Percentiles rank a stretch among this genome's conserved stretches.
These are phyloP conservation scores for Cynopterus brachyotis DNA, from an alignment of 2,113 vertebrate genomes.

Conservation along the genomic window DNA sequence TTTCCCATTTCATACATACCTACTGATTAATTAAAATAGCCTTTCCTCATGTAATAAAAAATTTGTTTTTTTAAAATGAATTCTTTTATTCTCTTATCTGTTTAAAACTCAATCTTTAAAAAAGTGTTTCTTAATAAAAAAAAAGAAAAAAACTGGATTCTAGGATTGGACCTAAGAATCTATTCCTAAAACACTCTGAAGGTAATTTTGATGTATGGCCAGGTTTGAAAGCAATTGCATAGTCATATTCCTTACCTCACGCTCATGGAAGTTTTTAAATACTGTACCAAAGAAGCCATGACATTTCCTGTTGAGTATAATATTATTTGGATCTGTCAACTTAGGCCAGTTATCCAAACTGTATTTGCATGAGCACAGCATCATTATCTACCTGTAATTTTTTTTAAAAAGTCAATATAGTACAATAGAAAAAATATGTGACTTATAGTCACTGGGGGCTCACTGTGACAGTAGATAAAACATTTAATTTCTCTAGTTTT, in stretches of 20 bases:
- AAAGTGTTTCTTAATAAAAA: not conserved
- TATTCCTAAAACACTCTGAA: not conserved
- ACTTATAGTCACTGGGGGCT: not conserved
- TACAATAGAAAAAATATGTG: not conserved
- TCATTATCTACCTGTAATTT: not conserved
- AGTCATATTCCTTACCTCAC: not conserved
- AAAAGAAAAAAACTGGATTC: not conserved
- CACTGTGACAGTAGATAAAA: not conserved
- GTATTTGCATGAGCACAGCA: not conserved
- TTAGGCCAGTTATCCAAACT: not conserved
- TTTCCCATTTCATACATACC: not conserved
- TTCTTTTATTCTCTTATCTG: not conserved
- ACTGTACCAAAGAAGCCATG: not conserved
- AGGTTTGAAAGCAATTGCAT: not conserved
- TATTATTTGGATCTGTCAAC: not conserved
- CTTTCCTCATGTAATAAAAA: not conserved
- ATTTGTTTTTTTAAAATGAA: not conserved
- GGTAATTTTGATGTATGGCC: not conserved
- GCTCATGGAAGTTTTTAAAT: not conserved
- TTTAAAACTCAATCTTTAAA: not conserved
- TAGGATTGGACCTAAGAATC: not conserved
- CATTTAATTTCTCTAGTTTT: not conserved
- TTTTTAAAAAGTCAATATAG: not conserved
- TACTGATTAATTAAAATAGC: not conserved
- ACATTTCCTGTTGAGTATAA: not conserved